Base-by-base conservation (phyloP, 2,797 vertebrate genomes). In the Loriculus beryllinus region DNA sequence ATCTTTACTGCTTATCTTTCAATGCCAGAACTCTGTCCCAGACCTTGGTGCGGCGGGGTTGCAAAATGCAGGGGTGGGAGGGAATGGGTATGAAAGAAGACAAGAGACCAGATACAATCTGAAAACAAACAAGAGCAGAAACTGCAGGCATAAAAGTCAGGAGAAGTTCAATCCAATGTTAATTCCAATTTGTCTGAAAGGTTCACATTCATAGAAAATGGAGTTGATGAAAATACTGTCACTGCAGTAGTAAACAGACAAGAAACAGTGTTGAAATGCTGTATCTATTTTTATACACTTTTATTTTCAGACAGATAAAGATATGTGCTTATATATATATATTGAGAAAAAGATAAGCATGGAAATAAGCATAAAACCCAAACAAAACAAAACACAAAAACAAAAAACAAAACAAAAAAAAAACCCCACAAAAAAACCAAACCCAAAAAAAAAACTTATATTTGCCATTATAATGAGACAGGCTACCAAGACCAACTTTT, bases 1-100 rank as follows among this genome's bases (percentile, higher is more conserved):
- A 89, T 88, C 91, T 95, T 91, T 45, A 56, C 54, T 64, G 63
- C 22, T 92, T 81, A 76, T 88, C 88, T 90, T 91, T 79, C 76
- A 89, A 3, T 70, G 72, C 45, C 87, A 83, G 62, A 91, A 33
- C 35, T 81, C 57, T 70, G 35, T 45, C 54, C 76, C 47, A 85
- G 65, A 69, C 23, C 43, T 59, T 71, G 42, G 42, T 81, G 79
- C 57, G 43, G 11, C 7, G 20, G 48, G 71, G 35, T 12, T 62
- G 29, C 29, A 89, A 90, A 88, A 59, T 5, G 26, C 17, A 78
- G 28, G 16, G 7, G 6, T 52, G 23, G n/a, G 6, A 49, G 26
- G 39, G 29, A 85, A 82, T 12, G 26, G 12, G 10, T 75, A 48
- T 29, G 33, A 82, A 87, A 95, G 15, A 25, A 31, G 43, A 75